A percentile compares a stretch with the other conserved stretches of the same genome.
These are phyloP conservation scores for Yasuhikotakia modesta DNA, from an alignment of 2,797 vertebrate species.

Conservation along the genomic window DNA sequence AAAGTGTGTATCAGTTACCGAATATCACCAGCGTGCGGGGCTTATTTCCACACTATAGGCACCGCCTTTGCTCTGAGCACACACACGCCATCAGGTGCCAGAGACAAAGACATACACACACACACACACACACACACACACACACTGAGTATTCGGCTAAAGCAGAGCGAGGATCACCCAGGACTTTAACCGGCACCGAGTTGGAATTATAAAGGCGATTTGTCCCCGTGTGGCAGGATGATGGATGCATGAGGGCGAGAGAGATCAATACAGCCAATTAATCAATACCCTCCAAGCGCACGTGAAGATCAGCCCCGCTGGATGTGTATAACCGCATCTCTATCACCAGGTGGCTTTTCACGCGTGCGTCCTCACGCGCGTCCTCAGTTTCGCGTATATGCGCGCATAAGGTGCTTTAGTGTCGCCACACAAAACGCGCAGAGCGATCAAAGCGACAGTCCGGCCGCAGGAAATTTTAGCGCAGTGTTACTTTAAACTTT, in stretches of 20 bases:
- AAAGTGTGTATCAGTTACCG: slow-evolving; percentile 25
- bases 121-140: slow-evolving; percentile 34
- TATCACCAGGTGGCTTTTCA: slow-evolving; percentile 41
- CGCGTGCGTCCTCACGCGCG: slow-evolving; percentile 26
- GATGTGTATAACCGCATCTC: slow-evolving; percentile 46
- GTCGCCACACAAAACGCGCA: slow-evolving; percentile 21
- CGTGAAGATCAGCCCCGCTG: slow-evolving; percentile 48
- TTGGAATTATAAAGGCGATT: slow-evolving; percentile 37
- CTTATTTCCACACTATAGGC: slow-evolving; percentile 42
- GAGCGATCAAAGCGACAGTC: slow-evolving; percentile 4
- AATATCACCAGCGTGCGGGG: slow-evolving; percentile 26
- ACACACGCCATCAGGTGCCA: slow-evolving; percentile 46
- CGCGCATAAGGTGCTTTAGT: slow-evolving; percentile 35
- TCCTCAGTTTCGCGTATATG: slow-evolving; percentile 12
- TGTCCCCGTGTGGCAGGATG: slow-evolving; percentile 25
- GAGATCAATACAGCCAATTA: slow-evolving; percentile 43
- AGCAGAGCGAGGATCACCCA: slow-evolving; percentile 58
- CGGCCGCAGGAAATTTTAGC: slow-evolving; percentile 4
- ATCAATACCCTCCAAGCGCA: slow-evolving; percentile 37
- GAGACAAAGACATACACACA: slow-evolving; percentile 31
- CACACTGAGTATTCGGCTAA: slow-evolving; percentile 62
- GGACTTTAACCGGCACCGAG: slow-evolving; percentile 26
- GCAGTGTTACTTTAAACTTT: slow-evolving; percentile 52
- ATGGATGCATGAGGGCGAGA: slow-evolving; percentile 38
- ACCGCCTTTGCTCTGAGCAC: slow-evolving; percentile 48